Evolutionary conservation across 2,113 vertebrate species (phyloP), one percentile per base, ranked within the genome.

Genomic region (Grammomys surdaster): DNA sequence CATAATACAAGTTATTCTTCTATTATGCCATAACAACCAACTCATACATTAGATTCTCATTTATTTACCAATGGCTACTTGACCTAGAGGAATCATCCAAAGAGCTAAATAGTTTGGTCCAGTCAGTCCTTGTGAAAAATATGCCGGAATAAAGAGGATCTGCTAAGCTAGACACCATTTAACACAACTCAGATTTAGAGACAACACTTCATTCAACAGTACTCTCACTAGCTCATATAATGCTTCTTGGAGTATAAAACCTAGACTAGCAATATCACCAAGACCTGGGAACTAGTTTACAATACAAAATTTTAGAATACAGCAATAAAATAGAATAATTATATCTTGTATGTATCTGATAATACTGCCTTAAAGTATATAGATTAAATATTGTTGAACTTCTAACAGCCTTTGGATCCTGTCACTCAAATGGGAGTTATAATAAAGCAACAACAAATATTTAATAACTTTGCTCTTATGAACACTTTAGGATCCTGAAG

Each of bases 341-440:
- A 69, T 86, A 88, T 91, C 36, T 88, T 94, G 19, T 93, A n/a
- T 95, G 14, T 51, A 48, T 94, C 54, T 90, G n/a, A 56, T 78
- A 69, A 69, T 33, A 48, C 73, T 14, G 0, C 14, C 40, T 73
- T 56, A 88, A 94, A 75, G 81, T 69, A 95, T 78, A 33, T 36
- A 40, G 90, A 90, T 31, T 82, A 97, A 97, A 90, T 78, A 89
- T n/a, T 95, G 76, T 94, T 85, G 60, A 16, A 78, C 14, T 26
- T 11, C n/a, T 84, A 60, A 22, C 26, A 80, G 87, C 87, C 56
- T 87, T 60, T 95, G 75, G 91, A 85, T 84, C 4, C 48, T 95
- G 24, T 54, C 75, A 80, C 17, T 54, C 84, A 56, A 13, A 28
- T 80, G 58, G 22, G 46, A 84, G 28, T 43, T 58, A 10, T 60